A percentile compares a stretch with the other conserved stretches of the same genome.
Evolutionary conservation across 2,888 invertebrate species (phyloP).

Genomic region (Hirtodrosophila histrioides): DNA sequence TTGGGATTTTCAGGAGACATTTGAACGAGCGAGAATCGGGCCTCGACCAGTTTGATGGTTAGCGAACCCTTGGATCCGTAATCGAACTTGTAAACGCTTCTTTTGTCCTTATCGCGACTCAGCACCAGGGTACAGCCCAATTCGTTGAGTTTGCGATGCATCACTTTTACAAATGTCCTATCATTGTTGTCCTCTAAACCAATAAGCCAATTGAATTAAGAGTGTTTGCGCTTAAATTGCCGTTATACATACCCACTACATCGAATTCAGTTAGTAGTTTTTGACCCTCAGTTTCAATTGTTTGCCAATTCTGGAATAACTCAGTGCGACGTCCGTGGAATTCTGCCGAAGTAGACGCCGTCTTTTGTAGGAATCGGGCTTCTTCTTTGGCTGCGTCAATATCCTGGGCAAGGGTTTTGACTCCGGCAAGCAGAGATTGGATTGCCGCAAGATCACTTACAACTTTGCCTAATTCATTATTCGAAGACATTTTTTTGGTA

Average conservation of each 20-base stretch:
- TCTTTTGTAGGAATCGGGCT: background rate
- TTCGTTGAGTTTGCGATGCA: conserved; percentile 1
- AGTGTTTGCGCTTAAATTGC: too few species aligned
- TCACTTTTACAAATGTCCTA: background rate
- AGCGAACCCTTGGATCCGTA: conserved; percentile 7
- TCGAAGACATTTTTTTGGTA: conserved; percentile 14
- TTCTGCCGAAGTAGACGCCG: background rate
- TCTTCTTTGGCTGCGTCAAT: background rate
- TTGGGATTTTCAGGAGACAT: conserved; percentile 35
- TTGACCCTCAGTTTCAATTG: background rate
- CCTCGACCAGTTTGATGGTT: background rate
- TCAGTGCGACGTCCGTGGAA: background rate
- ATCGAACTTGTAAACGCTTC: conserved; percentile 19
- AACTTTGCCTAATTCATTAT: background rate
- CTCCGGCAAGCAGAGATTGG: background rate
- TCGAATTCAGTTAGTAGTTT: conserved; percentile 2
- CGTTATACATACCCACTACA: conserved; percentile 5
- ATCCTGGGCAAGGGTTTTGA: background rate
- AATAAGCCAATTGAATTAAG: too few species aligned
- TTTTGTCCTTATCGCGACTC: background rate
- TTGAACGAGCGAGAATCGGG: conserved; percentile 12
- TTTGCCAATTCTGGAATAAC: background rate
- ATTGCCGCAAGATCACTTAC: background rate
- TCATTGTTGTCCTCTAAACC: background rate
- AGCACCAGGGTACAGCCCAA: conserved; percentile 16